A percentile compares a stretch with the other conserved stretches of the same genome.
Evolutionary conservation across 92 coral and sea anemone species (phyloP).

Genomic region (Porites divaricata): DNA sequence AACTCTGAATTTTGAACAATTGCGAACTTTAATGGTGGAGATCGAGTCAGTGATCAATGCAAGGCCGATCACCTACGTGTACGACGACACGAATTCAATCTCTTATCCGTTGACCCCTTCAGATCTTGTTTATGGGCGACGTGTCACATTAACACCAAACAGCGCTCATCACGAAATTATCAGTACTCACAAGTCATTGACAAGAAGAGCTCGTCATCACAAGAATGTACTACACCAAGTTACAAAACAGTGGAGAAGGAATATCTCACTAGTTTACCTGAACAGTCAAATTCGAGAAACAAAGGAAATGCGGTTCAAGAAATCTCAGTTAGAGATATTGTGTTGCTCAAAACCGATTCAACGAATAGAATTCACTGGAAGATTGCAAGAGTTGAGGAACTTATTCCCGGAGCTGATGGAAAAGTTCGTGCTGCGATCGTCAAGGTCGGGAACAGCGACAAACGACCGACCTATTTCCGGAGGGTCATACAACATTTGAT

Average conservation of each 20-base stretch:
- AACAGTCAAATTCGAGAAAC: neutral
- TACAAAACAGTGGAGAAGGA: constrained; percentile 63
- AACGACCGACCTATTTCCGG: constrained; percentile 21
- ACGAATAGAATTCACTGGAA: constrained; percentile 53
- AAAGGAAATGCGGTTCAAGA: constrained; percentile 13
- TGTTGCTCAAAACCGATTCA: constrained; percentile 50
- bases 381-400: constrained; percentile 50
- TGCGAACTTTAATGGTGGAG: constrained; percentile 53
- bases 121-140: constrained; percentile 58
- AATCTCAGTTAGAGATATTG: constrained; percentile 51
- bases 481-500: constrained; percentile 19
- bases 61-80: constrained; percentile 55
- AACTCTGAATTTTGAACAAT: constrained; percentile 48
- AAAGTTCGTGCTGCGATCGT: constrained; percentile 47
- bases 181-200: constrained; percentile 60
- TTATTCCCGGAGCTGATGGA: constrained; percentile 54
- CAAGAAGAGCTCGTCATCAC: constrained; percentile 59
- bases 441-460: constrained; percentile 37
- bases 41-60: constrained; percentile 40
- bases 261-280: constrained; percentile 42
- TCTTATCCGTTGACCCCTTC: constrained; percentile 60
- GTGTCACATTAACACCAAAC: constrained; percentile 48
- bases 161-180: constrained; percentile 48
- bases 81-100: constrained; percentile 58
- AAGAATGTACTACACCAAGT: constrained; percentile 51